Percentiles rank a stretch among this genome's conserved stretches.
phyloP scores from a whole-genome alignment of 2,113 vertebrate species.

The Pollimyrus isidori region DNA sequence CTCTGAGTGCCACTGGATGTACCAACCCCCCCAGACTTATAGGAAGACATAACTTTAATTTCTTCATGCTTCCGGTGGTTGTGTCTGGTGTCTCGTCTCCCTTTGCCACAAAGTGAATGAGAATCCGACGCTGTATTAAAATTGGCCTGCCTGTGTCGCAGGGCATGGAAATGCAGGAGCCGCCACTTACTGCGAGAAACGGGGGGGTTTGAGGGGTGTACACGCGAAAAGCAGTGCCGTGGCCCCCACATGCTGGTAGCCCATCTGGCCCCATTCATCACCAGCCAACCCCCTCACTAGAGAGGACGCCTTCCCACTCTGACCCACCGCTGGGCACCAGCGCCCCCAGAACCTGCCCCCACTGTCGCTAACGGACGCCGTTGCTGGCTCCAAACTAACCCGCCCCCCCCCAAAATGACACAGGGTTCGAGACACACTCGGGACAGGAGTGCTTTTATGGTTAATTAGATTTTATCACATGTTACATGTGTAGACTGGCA shows the following conservation, averaged over 20 bases:
- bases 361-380: background rate
- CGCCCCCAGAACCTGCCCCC: constrained; percentile 41
- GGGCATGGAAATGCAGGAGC: background rate
- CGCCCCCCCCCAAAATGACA: background rate
- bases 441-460: background rate
- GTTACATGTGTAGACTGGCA: background rate
- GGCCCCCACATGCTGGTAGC: constrained; percentile 61
- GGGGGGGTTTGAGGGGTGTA: background rate
- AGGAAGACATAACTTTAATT: background rate
- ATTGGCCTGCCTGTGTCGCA: background rate
- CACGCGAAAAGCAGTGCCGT: constrained; percentile 27
- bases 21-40: background rate
- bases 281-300: constrained; percentile 60
- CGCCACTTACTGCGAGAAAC: background rate
- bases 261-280: constrained; percentile 72
- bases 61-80: background rate
- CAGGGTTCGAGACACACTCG: background rate
- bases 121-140: background rate
- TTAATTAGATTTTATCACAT: background rate
- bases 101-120: background rate
- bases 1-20: background rate
- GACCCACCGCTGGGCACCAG: constrained; percentile 48
- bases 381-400: background rate
- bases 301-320: constrained; percentile 56
- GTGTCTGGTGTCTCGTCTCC: background rate